phyloP scores from a whole-genome alignment of 2,888 invertebrate species.

The Epinotia ramella region DNA sequence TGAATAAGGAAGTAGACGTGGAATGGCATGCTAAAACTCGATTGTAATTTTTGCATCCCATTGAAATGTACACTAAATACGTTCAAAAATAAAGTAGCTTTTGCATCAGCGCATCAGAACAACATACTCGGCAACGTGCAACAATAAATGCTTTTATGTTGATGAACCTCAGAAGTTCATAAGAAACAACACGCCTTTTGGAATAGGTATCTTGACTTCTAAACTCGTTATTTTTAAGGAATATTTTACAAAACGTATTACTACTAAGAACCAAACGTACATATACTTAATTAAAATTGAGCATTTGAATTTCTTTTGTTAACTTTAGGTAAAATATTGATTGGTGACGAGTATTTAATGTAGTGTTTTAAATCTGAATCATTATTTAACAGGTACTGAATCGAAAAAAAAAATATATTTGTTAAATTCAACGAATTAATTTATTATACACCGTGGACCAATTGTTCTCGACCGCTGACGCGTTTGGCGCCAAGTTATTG shows the following conservation, averaged over 20 bases:
- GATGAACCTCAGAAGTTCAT: background rate
- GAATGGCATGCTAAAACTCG: background rate
- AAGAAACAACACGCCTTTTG: background rate
- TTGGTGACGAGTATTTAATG: background rate
- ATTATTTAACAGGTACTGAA: background rate
- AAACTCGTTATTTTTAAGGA: too few species aligned
- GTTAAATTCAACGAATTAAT: background rate
- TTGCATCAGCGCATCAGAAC: background rate
- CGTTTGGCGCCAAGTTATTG: constrained; percentile 47
- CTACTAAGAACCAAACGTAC: too few species aligned
- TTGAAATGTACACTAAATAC: constrained; percentile 3
- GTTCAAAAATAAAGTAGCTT: background rate
- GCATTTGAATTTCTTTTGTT: too few species aligned
- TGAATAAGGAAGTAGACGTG: constrained; percentile 35
- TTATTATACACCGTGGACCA: constrained; percentile 20
- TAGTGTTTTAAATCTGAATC: background rate
- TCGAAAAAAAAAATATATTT: background rate
- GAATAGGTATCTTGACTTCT: background rate
- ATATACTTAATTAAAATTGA: too few species aligned
- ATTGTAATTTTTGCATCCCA: background rate
- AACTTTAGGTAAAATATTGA: too few species aligned
- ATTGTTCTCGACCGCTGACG: constrained; percentile 49
- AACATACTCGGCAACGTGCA: background rate
- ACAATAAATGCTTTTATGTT: background rate
- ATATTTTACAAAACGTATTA: too few species aligned